Evolutionary conservation across 2,113 vertebrate species (phyloP).

Genomic region (Cercopithecus mona): DNA sequence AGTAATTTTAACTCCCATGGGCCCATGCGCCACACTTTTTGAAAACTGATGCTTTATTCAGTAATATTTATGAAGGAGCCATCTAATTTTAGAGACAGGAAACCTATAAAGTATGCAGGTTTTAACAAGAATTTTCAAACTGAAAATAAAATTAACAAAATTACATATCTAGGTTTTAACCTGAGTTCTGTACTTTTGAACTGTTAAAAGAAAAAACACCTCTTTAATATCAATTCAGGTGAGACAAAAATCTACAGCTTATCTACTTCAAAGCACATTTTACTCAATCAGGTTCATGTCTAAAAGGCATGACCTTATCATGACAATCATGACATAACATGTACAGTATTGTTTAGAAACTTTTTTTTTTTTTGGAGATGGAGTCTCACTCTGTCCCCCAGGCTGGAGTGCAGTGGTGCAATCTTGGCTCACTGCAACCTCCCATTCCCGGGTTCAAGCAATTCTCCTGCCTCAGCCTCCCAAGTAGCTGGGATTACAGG

Average conservation of each 20-base stretch:
- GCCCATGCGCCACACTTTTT: neutral
- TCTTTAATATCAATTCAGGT: neutral
- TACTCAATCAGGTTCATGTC: neutral
- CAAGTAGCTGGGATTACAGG: no score
- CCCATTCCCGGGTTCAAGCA: no score
- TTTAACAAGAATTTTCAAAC: slow-evolving; percentile 25
- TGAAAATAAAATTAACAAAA: neutral
- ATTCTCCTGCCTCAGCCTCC: no score
- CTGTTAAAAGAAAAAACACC: neutral
- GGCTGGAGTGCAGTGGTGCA: no score
- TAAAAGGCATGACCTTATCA: neutral
- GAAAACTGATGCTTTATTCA: neutral
- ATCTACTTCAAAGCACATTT: neutral
- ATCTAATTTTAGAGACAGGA: neutral
- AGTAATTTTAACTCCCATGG: neutral
- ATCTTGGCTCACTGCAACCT: no score
- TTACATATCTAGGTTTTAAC: neutral
- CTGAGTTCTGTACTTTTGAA: neutral
- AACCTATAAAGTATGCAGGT: neutral
- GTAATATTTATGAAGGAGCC: neutral
- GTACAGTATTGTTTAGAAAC: neutral
- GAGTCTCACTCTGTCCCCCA: no score
- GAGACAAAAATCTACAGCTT: neutral
- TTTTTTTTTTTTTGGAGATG: neutral
- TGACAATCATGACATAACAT: neutral